Evolutionary conservation across 2,888 invertebrate species (phyloP), one percentile per base, ranked within the genome.

Genomic region (Chymomyza caudatula): DNA sequence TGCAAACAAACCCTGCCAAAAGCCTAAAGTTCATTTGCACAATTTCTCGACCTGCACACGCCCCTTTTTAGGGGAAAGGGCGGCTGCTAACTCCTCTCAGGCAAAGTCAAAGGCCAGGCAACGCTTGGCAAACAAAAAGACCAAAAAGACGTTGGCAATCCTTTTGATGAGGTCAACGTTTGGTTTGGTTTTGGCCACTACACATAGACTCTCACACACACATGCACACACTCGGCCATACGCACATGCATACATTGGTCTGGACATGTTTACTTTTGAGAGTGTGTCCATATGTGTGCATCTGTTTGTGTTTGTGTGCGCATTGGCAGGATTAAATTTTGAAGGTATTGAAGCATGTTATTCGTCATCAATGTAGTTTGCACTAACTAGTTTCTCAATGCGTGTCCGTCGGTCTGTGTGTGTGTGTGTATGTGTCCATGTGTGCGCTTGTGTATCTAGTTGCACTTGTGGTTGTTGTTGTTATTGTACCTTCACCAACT

Each of bases 11-110:
- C 84, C 75, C 76, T 82, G 85, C 83, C 85, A 86, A 82, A 82
- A 87, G 87, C 87, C 87, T 85, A 82, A 87, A 87, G 82, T 87
- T 82, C 87, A 82, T 82, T 82, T 82, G 78, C 84, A 85, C 87
- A 82, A 80, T 87, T 82, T 82, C 67, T 69, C 70, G 63, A 11
- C 84, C 86, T 71, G 61, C 20, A 65, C 64, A 20, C 22, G 49
- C 57, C 61, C 25, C 60, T 20, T 15, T 42, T 8, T 19, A 4
- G 19, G 19, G 13, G 44, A 4, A 37, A 43, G 5, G 20, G 61
- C 52, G 43, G 17, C 54, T 37, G 44, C 2, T 47, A 17, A 47
- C 58, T 22, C 55, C 58, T 51, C 52, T 37, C 11, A 37, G 44
- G 58, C 79, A 72, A 75, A 87, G 87, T 87, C 86, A 82, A 82